phyloP scores from a whole-genome alignment of 2,113 vertebrate species.

The Rhombomys opimus region DNA sequence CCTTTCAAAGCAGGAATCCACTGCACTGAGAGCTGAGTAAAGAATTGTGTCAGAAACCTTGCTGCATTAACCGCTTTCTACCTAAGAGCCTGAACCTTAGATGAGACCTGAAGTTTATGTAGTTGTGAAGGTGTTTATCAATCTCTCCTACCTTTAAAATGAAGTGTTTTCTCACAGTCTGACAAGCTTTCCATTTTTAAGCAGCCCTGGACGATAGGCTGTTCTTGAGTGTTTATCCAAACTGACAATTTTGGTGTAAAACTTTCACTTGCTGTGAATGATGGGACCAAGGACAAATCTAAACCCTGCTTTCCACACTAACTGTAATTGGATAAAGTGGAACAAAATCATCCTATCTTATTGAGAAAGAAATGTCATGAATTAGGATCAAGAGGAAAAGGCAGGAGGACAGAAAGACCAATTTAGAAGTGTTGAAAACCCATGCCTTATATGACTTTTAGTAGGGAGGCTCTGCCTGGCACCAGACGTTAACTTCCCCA shows the following conservation, averaged over 20 bases:
- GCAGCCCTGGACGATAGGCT: slow-evolving; percentile 29
- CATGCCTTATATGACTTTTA: background rate
- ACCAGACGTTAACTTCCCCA: rapidly evolving
- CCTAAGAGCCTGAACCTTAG: background rate
- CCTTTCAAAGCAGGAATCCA: slow-evolving; percentile 56
- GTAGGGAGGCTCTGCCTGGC: background rate
- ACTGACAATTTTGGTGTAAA: slow-evolving; percentile 66
- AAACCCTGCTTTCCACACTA: slow-evolving; percentile 38
- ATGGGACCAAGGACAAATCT: slow-evolving; percentile 32
- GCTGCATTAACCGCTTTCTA: slow-evolving; percentile 53
- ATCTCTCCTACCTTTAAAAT: slow-evolving; percentile 68
- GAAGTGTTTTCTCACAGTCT: slow-evolving; percentile 67
- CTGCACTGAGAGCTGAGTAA: background rate
- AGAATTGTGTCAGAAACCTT: slow-evolving; percentile 49
- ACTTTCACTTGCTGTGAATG: slow-evolving; percentile 52
- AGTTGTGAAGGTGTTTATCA: slow-evolving; percentile 60
- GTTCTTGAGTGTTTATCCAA: slow-evolving; percentile 69
- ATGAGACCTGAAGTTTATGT: slow-evolving; percentile 33
- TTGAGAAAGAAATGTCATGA: slow-evolving; percentile 34
- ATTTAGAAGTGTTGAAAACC: slow-evolving; percentile 9
- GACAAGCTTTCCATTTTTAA: slow-evolving; percentile 72
- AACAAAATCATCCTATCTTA: slow-evolving; percentile 55
- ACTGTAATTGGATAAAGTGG: slow-evolving; percentile 63
- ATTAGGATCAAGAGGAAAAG: slow-evolving; percentile 49
- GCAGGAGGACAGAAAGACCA: background rate